Conservation (phyloP, 2,113 vertebrate species). For the Xiphophorus hellerii region DNA sequence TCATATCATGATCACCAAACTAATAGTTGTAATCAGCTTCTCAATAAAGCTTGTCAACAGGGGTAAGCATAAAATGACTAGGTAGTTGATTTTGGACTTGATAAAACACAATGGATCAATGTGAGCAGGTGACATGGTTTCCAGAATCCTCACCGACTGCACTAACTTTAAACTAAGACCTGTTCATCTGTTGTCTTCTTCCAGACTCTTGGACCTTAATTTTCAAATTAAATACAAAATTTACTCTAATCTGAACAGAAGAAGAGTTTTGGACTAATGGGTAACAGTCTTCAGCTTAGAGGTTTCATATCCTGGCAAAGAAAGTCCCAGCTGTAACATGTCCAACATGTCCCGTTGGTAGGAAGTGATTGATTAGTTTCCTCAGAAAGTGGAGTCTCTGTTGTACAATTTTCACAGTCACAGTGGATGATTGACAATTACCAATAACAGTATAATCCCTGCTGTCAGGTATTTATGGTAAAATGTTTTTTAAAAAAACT, state of each 20-base stretch:
- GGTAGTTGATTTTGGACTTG: neutral
- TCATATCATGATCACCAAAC: neutral
- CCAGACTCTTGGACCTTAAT: neutral
- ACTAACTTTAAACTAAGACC: neutral
- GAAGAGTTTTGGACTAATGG: neutral
- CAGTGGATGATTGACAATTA: no score
- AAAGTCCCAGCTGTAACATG: neutral
- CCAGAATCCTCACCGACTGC: neutral
- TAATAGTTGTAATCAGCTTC: neutral
- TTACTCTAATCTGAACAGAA: neutral
- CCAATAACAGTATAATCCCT: no score
- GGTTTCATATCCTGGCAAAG: neutral
- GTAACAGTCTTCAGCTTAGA: neutral
- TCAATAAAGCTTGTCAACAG: neutral
- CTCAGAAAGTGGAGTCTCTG: no score
- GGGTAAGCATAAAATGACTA: neutral
- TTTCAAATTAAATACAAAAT: neutral
- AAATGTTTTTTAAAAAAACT: no score
- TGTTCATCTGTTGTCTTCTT: neutral
- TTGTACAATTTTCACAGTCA: no score
- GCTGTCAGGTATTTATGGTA: no score
- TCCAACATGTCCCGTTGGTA: neutral
- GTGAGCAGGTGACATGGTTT: neutral
- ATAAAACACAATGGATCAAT: neutral
- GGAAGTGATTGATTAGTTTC: no score